Percentiles rank a stretch among this genome's conserved stretches.
phyloP scores from a whole-genome alignment of 2,888 invertebrate species.

The Polyommatus iphigenia region DNA sequence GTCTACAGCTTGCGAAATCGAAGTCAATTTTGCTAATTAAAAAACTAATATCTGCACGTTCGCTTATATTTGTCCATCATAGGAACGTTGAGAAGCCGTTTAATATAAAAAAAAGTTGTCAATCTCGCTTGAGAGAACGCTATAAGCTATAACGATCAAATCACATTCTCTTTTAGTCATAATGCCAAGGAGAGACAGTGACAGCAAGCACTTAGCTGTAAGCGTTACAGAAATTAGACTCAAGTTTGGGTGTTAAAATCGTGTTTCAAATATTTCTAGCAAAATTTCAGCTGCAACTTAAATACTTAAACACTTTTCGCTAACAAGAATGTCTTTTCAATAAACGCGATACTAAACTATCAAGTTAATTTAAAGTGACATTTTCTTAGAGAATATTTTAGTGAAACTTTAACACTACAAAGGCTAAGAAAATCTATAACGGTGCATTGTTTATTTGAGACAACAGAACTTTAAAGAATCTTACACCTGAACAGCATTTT shows the following conservation, averaged over 20 bases:
- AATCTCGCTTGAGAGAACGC: no score
- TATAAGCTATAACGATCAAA: no score
- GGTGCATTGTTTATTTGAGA: constrained; percentile 41
- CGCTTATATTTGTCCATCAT: no score
- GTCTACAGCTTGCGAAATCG: no score
- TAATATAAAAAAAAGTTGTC: no score
- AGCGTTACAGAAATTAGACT: not conserved
- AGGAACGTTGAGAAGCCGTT: no score
- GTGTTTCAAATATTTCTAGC: not conserved
- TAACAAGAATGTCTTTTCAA: constrained; percentile 23
- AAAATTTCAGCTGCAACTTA: constrained; percentile 1
- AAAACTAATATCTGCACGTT: no score
- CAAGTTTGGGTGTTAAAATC: not conserved
- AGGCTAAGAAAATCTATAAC: constrained; percentile 44
- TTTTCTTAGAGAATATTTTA: constrained; percentile 23
- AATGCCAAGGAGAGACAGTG: no score
- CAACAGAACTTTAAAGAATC: constrained; percentile 36
- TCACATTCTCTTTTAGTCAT: no score
- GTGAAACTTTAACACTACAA: constrained; percentile 37
- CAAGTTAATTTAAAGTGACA: constrained; percentile 11
- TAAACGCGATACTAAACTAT: constrained; percentile 10
- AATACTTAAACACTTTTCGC: constrained; percentile 24
- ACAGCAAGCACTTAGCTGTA: no score
- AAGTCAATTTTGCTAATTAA: no score
- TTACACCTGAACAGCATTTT: not conserved